phyloP scores from a whole-genome alignment of 2,888 invertebrate species.

The Thera britannica region DNA sequence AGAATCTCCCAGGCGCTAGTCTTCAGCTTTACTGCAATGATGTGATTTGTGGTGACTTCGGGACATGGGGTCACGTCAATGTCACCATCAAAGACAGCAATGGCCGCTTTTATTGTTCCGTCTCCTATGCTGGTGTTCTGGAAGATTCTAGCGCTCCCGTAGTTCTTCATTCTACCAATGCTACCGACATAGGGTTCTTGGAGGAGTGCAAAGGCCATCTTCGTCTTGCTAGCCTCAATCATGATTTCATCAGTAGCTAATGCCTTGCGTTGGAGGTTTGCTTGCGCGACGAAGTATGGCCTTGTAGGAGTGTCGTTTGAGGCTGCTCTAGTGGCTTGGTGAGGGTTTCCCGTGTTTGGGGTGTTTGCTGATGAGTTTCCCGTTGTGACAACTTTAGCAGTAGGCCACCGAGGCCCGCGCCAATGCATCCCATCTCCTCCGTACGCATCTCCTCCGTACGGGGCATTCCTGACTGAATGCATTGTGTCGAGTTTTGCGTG shows the following conservation, averaged over 20 bases:
- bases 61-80: not conserved
- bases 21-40: not conserved
- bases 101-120: not conserved
- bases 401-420: not conserved
- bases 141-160: not conserved
- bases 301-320: not conserved
- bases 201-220: not conserved
- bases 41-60: not conserved
- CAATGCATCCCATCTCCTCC: not conserved
- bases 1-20: constrained; percentile 4
- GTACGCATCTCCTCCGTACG: too few species aligned
- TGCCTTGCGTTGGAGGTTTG: not conserved
- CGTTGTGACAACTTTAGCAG: not conserved
- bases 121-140: not conserved
- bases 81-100: not conserved
- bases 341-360: too few species aligned
- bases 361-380: not conserved
- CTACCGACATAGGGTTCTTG: not conserved
- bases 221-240: not conserved
- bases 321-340: too few species aligned
- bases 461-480: not conserved
- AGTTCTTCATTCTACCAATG: not conserved
- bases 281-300: not conserved
- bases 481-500: not conserved
- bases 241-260: not conserved